Conservation (phyloP, 2,797 vertebrate genomes). For the Anisognathus igniventris region DNA sequence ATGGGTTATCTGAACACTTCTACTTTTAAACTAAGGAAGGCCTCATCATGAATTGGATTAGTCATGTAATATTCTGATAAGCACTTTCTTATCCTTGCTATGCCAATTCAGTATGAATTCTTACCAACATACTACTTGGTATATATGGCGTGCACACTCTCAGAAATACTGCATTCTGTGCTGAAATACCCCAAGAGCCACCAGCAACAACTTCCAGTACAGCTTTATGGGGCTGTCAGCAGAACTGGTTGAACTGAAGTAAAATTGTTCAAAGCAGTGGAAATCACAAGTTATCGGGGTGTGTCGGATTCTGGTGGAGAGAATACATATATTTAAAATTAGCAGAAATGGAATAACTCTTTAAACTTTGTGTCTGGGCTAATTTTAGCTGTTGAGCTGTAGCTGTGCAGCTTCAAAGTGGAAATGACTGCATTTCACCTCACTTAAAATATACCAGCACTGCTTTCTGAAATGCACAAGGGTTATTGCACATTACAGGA, state of each 20-base stretch:
- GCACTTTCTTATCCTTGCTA: background rate
- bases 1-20: background rate
- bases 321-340: background rate
- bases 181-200: background rate
- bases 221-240: background rate
- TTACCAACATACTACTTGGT: background rate
- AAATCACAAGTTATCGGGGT: background rate
- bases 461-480: background rate
- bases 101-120: background rate
- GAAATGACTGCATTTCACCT: background rate
- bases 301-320: background rate
- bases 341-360: background rate
- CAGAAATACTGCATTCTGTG: background rate
- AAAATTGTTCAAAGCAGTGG: background rate
- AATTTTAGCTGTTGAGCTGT: background rate
- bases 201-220: background rate
- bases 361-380: background rate
- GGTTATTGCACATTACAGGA: background rate
- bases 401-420: background rate
- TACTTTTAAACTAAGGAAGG: background rate
- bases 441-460: background rate
- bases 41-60: background rate
- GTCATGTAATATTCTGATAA: background rate
- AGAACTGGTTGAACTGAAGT: background rate
- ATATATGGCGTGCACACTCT: background rate